Base-by-base conservation (phyloP, 2,888 invertebrate species). In the Netelia virgata region DNA sequence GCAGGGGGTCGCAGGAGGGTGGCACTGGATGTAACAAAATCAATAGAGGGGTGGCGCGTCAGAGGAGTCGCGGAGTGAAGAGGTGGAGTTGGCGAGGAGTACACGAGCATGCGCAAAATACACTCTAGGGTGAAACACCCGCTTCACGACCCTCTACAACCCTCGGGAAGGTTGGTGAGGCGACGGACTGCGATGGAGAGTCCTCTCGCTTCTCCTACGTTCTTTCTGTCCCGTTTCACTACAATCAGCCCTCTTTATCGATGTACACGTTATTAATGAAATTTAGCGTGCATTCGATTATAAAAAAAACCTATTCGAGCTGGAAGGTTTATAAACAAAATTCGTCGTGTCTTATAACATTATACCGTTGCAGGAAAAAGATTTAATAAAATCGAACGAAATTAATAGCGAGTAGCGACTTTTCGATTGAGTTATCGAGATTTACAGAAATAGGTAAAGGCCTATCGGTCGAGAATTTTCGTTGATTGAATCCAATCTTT, bases 1-100 rank as follows among this genome's bases (percentile, higher is more conserved):
- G 61, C 63, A 50, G 68, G 47, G 75, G 84, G 74, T 78, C 72
- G 73, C 64, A 76, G 80, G 87, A 92, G 92, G 90, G 89, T 91
- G 91, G 92, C 92, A 90, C 91, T 91, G 93, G 93, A 92, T 93
- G 93, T 93, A 91, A 92, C 93, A 93, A 93, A 93, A 93, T 93
- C 93, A 93, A 93, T 93, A 93, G 93, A 93, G 93, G 93, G 93
- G 93, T 92, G 93, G 93, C 90, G 90, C 92, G 91, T 91, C 90
- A 89, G 91, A 92, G 91, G 91, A 90, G 90, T 87, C 88, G 90
- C 88, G 90, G 89, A 88, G 75, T 82, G 79, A 86, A 88, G 87
- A 86, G 82, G 82, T 55, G 90, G 94, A 94, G 94, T 94, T 94
- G 94, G 94, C 94, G 94, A 94, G 94, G 94, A 94, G 94, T 94